Base-by-base conservation (phyloP, 64 coral and sea anemone genomes). In the Trachythela sp. region DNA sequence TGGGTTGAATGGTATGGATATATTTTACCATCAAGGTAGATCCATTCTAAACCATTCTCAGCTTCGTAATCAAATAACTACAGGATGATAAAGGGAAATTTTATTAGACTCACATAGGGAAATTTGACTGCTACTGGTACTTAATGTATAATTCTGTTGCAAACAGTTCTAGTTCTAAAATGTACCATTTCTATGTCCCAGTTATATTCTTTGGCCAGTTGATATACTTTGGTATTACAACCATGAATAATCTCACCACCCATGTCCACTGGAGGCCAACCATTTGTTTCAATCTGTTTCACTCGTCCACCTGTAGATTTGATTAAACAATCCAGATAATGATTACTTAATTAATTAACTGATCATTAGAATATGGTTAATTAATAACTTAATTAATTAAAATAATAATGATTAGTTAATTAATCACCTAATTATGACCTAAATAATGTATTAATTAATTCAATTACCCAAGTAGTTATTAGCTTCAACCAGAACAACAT, bases 401-500 rank as follows among this genome's bases (percentile, higher is more conserved):
- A n/a, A n/a, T n/a, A n/a, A n/a, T n/a, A n/a, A n/a, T n/a, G n/a
- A n/a, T n/a, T n/a, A n/a, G n/a, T n/a, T n/a, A n/a, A 68, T n/a
- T 68, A 68, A 68, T 45, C 42, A 45, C n/a, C n/a, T n/a, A n/a
- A n/a, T n/a, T n/a, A n/a, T n/a, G n/a, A n/a, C n/a, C n/a, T n/a
- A n/a, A n/a, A n/a, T n/a, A n/a, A n/a, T n/a, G n/a, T n/a, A n/a
- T 45, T 45, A 45, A 45, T 45, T 45, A 45, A 11, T 45, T 4
- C 11, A 45, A 45, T 45, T 87, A 97, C 95, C 95, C 42, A 97
- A 14, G 41, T 97, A 97, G 50, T 94, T 83, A 86, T 93, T 72
- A 9, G 95, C 95, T 76, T 97, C 95, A 32, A 97, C 43, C 4
- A 97, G 43, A 27, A 92, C 51, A 45, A 97, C 95, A 54, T 90